A percentile compares a stretch with the other conserved stretches of the same genome.
Evolutionary conservation across 2,797 vertebrate genomes (phyloP).

Genomic region (Choloepus didactylus): DNA sequence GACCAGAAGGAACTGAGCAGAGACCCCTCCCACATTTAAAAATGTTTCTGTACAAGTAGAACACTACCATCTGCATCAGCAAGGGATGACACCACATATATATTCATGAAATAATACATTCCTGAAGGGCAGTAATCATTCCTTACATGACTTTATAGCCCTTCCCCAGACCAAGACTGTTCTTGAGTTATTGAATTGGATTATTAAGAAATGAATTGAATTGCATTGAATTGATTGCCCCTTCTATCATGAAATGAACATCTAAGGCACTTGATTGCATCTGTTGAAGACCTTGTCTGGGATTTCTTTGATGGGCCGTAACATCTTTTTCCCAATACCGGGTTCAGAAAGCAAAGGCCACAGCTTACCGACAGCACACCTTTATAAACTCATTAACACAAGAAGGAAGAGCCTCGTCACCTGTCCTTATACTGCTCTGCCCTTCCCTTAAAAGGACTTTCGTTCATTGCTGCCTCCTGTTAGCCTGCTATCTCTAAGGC

Average conservation of each 20-base stretch:
- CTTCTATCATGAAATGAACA: too few species aligned
- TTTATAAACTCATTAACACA: background rate
- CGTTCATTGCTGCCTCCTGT: too few species aligned
- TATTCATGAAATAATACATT: background rate
- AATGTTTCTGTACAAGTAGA: background rate
- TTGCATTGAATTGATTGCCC: background rate
- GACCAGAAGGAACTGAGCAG: background rate
- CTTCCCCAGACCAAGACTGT: background rate
- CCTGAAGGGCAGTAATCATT: background rate
- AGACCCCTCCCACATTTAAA: background rate
- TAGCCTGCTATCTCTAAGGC: too few species aligned
- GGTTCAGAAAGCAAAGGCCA: background rate
- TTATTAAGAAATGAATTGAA: background rate
- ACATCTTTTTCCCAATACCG: background rate
- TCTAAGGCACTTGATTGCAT: background rate
- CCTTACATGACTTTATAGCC: background rate
- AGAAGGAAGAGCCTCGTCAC: too few species aligned
- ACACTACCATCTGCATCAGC: background rate
- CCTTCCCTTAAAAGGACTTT: too few species aligned
- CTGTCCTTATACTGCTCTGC: too few species aligned
- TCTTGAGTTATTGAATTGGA: background rate
- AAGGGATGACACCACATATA: background rate
- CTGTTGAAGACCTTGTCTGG: background rate
- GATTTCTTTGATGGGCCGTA: background rate
- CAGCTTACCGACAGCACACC: too few species aligned